Conservation (phyloP, 2,888 invertebrate genomes). For the Epirrhoe alternata region DNA sequence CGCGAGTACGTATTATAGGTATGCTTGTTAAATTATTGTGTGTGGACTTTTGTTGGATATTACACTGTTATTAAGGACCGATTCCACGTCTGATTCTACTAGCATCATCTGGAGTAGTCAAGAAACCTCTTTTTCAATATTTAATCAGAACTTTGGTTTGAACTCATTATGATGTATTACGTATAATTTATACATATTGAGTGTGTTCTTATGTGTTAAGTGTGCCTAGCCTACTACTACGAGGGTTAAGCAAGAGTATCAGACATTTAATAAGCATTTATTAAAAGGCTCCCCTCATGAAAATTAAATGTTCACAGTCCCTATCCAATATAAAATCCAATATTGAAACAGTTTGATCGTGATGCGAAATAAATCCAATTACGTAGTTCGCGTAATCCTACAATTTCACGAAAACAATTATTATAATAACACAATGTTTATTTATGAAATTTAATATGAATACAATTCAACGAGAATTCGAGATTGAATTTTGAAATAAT, state of each 20-base stretch:
- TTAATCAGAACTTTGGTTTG: no score
- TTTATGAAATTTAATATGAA: constrained; percentile 16
- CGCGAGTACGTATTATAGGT: not conserved
- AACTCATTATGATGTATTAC: no score
- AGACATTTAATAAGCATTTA: not conserved
- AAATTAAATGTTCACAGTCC: constrained; percentile 8
- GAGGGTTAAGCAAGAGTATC: not conserved
- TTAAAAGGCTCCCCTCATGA: not conserved
- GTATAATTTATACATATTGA: no score
- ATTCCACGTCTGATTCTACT: no score
- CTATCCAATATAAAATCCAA: constrained; percentile 14
- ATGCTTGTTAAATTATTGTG: not conserved
- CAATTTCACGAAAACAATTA: constrained; percentile 13
- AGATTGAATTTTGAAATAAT: constrained; percentile 12
- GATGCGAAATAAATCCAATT: constrained; percentile 17
- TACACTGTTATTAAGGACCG: no score
- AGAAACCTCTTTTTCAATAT: no score
- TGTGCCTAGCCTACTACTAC: not conserved
- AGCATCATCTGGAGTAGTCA: no score
- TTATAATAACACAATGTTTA: constrained; percentile 17
- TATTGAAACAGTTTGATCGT: constrained; percentile 2
- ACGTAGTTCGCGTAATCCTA: constrained; percentile 7
- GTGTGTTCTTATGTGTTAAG: no score
- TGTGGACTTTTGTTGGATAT: no score
- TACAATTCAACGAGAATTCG: constrained; percentile 15